Percentiles rank a stretch among this genome's conserved stretches.
These are phyloP conservation scores for Asarcornis scutulata DNA, from an alignment of 2,113 vertebrate genomes.

Conservation along the genomic window DNA sequence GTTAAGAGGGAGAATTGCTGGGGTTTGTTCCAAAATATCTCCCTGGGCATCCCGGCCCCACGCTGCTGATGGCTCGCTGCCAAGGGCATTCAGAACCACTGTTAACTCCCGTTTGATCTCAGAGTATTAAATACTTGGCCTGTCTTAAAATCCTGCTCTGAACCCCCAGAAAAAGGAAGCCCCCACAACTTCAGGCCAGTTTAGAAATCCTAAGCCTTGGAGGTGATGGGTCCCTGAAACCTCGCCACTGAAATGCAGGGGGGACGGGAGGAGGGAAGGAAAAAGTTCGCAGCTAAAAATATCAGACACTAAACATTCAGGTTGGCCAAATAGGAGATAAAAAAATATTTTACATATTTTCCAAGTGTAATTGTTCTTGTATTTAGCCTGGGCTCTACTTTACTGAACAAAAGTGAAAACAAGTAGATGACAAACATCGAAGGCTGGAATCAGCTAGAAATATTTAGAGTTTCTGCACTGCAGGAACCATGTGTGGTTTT, in stretches of 20 bases:
- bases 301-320: neutral
- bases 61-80: neutral
- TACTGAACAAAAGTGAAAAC: constrained; percentile 11
- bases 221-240: neutral
- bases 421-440: constrained; percentile 5
- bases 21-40: neutral
- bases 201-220: neutral
- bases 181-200: neutral
- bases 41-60: neutral
- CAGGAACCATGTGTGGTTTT: neutral
- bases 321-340: neutral
- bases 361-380: constrained; percentile 31
- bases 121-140: neutral
- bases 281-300: constrained; percentile 32
- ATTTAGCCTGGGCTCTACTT: constrained; percentile 18
- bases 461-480: constrained; percentile 10
- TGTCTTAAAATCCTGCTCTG: neutral
- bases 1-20: neutral
- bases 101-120: neutral
- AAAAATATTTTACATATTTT: constrained; percentile 41
- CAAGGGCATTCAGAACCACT: neutral
- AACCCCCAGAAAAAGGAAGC: neutral
- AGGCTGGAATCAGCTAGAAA: constrained; percentile 20
- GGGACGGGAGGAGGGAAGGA: neutral
- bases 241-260: neutral